These are phyloP conservation scores for Whitmania pigra DNA, from an alignment of 1,140 invertebrate species.

Conservation along the genomic window DNA sequence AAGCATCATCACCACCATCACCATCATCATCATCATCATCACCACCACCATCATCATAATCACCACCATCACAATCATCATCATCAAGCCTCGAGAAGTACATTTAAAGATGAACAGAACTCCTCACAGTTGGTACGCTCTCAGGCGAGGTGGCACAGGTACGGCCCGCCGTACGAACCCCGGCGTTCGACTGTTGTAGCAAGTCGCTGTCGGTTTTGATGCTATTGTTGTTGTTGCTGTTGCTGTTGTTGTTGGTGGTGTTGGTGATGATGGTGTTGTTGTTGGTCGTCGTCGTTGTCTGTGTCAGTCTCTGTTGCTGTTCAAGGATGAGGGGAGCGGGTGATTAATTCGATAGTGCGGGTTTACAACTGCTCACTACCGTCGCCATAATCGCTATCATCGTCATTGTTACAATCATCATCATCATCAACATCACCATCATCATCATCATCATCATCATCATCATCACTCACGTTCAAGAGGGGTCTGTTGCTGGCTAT, in stretches of 20 bases:
- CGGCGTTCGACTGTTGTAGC: no score
- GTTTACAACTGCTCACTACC: not conserved
- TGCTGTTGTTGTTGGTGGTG: no score
- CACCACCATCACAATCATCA: conserved; percentile 1
- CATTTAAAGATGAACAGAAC: no score
- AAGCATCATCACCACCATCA: not conserved
- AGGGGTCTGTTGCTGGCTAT: conserved; percentile 30
- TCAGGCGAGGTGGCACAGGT: no score
- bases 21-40: not conserved
- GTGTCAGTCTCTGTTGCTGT: conserved; percentile 2
- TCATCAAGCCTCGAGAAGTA: not conserved
- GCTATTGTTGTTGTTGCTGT: no score
- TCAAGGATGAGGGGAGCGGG: not conserved
- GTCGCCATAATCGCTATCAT: no score
- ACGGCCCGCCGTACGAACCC: no score
- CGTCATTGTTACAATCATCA: no score
- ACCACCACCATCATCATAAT: conserved; percentile 8
- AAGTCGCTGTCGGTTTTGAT: no score
- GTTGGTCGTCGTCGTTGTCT: not conserved
- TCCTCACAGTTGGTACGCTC: no score
- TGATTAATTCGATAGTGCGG: not conserved
- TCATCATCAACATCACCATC: no score
- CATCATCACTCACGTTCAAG: conserved; percentile 27
- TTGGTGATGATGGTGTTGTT: not conserved
- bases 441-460: no score